Conservation (phyloP, 1,140 invertebrate genomes). For the Cepaea nemoralis region DNA sequence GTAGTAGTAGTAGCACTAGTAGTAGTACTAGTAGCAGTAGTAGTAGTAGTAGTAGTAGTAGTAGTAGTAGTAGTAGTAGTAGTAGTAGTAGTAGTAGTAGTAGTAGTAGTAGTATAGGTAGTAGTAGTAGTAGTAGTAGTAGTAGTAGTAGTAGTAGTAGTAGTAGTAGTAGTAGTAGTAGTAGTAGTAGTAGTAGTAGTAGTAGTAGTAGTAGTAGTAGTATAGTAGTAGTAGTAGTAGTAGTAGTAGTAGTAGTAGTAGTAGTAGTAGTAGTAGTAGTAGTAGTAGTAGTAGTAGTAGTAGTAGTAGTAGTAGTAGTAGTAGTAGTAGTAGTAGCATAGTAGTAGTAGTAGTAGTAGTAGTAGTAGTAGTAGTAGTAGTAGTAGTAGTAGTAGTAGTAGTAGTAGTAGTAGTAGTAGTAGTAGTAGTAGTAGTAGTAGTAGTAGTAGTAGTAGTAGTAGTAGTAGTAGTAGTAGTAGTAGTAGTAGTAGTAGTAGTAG, state of each 20-base stretch:
- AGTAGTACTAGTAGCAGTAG: slow-evolving; percentile 3
- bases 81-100: background rate
- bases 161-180: slow-evolving; percentile 27
- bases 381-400: slow-evolving; percentile 37
- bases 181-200: slow-evolving; percentile 26
- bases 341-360: slow-evolving; percentile 35
- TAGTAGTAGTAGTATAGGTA: too few species aligned
- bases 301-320: slow-evolving; percentile 33
- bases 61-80: background rate
- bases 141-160: slow-evolving; percentile 29
- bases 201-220: slow-evolving; percentile 38
- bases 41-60: background rate
- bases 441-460: background rate
- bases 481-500: background rate
- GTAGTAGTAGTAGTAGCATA: too few species aligned
- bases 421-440: slow-evolving; percentile 16
- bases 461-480: background rate
- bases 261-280: slow-evolving; percentile 34
- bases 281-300: slow-evolving; percentile 17
- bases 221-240: slow-evolving; percentile 13
- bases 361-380: slow-evolving; percentile 36
- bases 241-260: slow-evolving; percentile 29
- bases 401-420: slow-evolving; percentile 29
- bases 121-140: slow-evolving; percentile 1
- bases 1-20: too few species aligned